phyloP scores from a whole-genome alignment of 2,888 invertebrate species.

The Ophion obscuratus region DNA sequence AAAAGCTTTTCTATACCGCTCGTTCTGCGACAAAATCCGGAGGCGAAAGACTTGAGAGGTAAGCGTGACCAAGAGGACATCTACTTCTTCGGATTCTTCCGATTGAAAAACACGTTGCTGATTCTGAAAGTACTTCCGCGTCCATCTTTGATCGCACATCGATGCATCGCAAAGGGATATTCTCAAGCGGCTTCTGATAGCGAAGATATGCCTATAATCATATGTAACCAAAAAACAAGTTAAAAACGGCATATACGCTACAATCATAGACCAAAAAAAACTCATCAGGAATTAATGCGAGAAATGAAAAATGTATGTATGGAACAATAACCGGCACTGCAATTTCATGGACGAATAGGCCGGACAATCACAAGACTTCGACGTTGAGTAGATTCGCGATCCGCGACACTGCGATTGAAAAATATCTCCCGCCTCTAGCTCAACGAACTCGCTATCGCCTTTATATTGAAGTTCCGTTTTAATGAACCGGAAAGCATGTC shows the following conservation, averaged over 20 bases:
- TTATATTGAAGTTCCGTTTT: conserved; percentile 17
- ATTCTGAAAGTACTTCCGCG: conserved; percentile 41
- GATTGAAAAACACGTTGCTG: conserved; percentile 38
- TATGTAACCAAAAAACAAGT: not conserved
- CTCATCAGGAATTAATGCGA: not conserved
- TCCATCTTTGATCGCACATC: conserved; percentile 57
- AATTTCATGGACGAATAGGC: conserved; percentile 28
- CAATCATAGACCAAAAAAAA: conserved; percentile 6
- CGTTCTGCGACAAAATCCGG: conserved; percentile 1
- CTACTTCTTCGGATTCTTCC: not conserved
- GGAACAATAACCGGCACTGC: conserved; percentile 32
- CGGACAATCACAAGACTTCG: conserved; percentile 5
- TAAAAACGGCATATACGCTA: not conserved
- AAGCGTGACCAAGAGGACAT: not conserved
- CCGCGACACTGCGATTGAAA: not conserved
- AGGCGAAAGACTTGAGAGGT: not conserved
- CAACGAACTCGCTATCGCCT: not conserved
- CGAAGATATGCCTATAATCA: conserved; percentile 52
- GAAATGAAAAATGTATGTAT: not conserved
- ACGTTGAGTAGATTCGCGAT: not conserved
- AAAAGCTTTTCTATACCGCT: conserved; percentile 4
- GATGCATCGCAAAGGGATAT: conserved; percentile 46
- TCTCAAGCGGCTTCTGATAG: conserved; percentile 18
- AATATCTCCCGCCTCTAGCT: too few relatives aligned
- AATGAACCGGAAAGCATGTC: conserved; percentile 7